Evolutionary conservation across 2,797 vertebrate species (phyloP).

Genomic region (Amazona finschi): DNA sequence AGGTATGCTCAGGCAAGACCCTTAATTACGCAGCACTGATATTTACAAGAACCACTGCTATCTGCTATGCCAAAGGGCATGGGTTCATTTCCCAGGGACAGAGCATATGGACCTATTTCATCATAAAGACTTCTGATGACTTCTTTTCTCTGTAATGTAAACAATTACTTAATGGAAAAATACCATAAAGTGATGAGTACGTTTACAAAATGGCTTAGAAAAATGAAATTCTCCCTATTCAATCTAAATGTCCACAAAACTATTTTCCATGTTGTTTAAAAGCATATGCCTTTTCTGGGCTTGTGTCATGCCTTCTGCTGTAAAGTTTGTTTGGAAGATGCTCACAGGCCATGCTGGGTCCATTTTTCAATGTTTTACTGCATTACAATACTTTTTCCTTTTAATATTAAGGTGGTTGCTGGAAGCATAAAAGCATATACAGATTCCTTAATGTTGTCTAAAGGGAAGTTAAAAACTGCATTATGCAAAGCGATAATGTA

Average conservation of each 20-base stretch:
- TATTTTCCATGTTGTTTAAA: not conserved
- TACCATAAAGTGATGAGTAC: not conserved
- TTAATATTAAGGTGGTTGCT: not conserved
- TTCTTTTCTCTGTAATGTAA: not conserved
- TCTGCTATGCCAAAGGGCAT: not conserved
- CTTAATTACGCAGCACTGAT: not conserved
- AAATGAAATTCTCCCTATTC: not conserved
- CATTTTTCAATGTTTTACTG: not conserved
- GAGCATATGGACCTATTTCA: not conserved
- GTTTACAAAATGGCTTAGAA: not conserved
- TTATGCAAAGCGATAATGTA: not conserved
- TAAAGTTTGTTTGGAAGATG: not conserved
- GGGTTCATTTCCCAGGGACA: not conserved
- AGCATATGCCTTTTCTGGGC: not conserved
- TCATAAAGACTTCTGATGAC: not conserved
- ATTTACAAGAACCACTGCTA: constrained; percentile 15
- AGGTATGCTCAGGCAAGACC: not conserved
- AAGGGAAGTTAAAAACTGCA: not conserved
- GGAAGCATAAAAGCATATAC: not conserved
- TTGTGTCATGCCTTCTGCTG: not conserved
- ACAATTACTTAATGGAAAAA: not conserved
- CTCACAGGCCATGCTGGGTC: not conserved
- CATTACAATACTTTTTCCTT: not conserved
- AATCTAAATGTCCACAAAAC: not conserved
- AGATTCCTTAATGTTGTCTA: not conserved